Base-by-base conservation (phyloP, 1,140 invertebrate species). In the Geopemphigus sp. region DNA sequence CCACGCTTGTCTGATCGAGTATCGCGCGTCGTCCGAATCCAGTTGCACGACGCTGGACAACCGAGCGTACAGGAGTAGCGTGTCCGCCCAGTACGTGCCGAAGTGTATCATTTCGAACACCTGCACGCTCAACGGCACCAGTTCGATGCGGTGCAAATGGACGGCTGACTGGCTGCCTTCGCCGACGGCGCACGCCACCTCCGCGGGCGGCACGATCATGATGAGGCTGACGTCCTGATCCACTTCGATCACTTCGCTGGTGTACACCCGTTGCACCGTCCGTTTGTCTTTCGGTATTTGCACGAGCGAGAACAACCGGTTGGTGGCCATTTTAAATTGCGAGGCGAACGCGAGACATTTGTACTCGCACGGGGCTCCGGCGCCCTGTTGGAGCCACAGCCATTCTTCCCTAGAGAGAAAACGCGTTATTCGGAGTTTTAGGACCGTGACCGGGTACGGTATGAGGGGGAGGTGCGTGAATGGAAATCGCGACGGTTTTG, bases 1-100 rank as follows among this genome's bases (percentile, higher is more conserved):
- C 85, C 98, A 98, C 0, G 97, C 96, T 87, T 90, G 81, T 15
- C 83, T 80, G 14, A 80, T 53, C 17, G 39, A 92, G 84, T 98
- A 95, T 80, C 95, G 95, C 5, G 96, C 96, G 81, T 97, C 88
- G 4, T 94, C 92, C 0, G 94, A 92, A 82, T 98, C 96, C 84
- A 97, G 88, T 86, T 99, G 96, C 24, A 98, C 86, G 32, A 97
- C 93, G 83, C 94, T 96, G 82, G 95, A 96, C 5, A 98, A 86
- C 54, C 95, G 90, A 0, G 94, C 94, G 86, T 98, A 98, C 83
- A 93, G 90, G 83, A 92, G 91, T 12, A 98, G 91, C 29, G 98
- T 92, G 76, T 92, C 92, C 26, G 89, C 90, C 83, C 97, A 95
- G 85, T 98, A 99, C 11, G 95, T 96, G 81, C 91, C 91, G 63